Evolutionary conservation across 2,797 vertebrate genomes (phyloP), one percentile per base, ranked within the genome.

Genomic region (Phalanger gymnotis): DNA sequence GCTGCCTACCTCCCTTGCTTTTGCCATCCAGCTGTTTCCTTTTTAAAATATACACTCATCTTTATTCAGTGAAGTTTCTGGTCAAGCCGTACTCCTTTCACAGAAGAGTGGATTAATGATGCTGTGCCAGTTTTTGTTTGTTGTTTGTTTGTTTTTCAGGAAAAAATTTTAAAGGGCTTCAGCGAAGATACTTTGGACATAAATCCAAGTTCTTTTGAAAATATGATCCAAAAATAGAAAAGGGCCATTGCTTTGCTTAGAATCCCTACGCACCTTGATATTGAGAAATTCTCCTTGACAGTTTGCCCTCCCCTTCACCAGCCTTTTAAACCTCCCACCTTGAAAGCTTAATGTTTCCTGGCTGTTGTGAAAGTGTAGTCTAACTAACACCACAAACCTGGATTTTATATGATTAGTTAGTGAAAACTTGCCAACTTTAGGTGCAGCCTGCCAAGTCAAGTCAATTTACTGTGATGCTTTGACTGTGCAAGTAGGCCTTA

Each of bases 21-120:
- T 98, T 98, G 98, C 98, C 98, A 99, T 99, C 99, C 99, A 99
- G 99, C 99, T 99, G 99, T 99, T 99, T 99, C 99, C 99, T 98
- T 99, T 99, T 98, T 98, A 98, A 98, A 99, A 98, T 97, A 98
- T 98, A 98, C 98, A 98, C 98, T 98, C 98, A 98, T 99, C 98
- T 98, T 98, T 98, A 98, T 98, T 98, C 98, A 95, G 96, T 95
- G 95, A 98, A 98, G 97, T 98, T 98, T 98, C 98, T 98, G 98
- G 98, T 97, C 98, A 55, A 98, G 97, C 97, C 97, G 96, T 97
- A 98, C 97, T 97, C 98, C 98, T 98, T 98, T 97, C 98, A 98
- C 98, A 98, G 98, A 98, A 99, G 98, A 98, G 95, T 97, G 97
- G 98, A 98, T 98, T 99, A 98, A 98, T 98, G 98, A 99, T 98